A percentile compares a stretch with the other conserved stretches of the same genome.
Conservation (phyloP, 2,888 invertebrate species). For the Troilus luridus region DNA sequence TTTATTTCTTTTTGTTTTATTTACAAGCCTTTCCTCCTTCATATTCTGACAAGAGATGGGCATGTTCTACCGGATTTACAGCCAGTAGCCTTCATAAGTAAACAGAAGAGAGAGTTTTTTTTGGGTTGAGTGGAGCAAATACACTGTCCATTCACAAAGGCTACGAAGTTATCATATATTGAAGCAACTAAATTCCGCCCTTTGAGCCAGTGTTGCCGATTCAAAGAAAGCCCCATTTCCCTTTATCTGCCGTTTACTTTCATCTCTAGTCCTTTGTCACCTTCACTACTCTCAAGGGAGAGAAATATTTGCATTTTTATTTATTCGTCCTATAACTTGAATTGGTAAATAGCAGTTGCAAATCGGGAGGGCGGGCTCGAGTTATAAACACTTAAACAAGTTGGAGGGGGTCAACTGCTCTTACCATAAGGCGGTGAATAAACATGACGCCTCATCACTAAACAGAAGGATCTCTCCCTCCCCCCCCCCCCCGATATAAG, state of each 20-base stretch:
- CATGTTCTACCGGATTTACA: neutral
- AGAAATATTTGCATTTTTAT: neutral
- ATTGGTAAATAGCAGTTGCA: conserved; percentile 8
- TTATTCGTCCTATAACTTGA: neutral
- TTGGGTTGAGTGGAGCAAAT: neutral
- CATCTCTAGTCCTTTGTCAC: neutral
- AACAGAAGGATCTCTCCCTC: neutral
- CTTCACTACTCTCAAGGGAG: neutral
- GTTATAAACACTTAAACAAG: conserved; percentile 9
- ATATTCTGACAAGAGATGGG: neutral
- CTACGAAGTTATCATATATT: conserved; percentile 28
- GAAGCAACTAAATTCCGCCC: conserved; percentile 23
- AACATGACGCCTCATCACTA: conserved; percentile 22
- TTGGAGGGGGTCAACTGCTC: neutral
- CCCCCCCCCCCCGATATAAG: neutral
- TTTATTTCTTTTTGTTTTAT: neutral
- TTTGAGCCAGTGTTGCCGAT: neutral
- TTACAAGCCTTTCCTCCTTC: neutral
- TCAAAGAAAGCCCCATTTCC: neutral
- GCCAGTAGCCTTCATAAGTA: neutral
- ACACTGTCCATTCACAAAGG: neutral
- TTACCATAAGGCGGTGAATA: conserved; percentile 20
- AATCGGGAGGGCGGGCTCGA: neutral
- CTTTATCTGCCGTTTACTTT: neutral
- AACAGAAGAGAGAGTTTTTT: neutral